Base-by-base conservation (phyloP, 2,797 vertebrate species). In the Rhinatrema bivittatum region DNA sequence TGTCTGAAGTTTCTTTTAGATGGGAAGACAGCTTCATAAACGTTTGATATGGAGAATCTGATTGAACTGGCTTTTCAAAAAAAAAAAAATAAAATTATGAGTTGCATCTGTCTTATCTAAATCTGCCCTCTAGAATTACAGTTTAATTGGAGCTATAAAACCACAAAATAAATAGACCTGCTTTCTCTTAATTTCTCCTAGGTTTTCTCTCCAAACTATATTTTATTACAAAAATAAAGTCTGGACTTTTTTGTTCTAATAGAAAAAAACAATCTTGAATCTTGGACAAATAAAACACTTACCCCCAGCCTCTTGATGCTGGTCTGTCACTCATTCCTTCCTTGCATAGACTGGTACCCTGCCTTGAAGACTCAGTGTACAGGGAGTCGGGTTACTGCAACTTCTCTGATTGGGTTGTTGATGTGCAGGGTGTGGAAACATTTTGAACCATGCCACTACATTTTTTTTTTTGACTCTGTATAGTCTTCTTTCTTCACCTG, bases 301-400 rank as follows among this genome's bases (percentile, higher is more conserved):
- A 82, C 83, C 78, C 72, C 56, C 78, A 64, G 37, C 55, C 29
- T 43, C 73, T 53, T 25, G 57, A 39, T 31, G 66, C 66, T 39
- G 62, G 55, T 73, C 70, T 60, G 54, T 74, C 83, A 58, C 79
- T 86, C 87, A 88, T 87, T 62, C 78, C 86, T 81, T 52, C 62
- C 43, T 52, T 29, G 42, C 50, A 40, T 43, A 29, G 40, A 42
- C 50, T 67, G 46, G 58, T 12, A 18, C 48, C 46, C 46, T 46
- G 33, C 50, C 37, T 2, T 7, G 20, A 4, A 35, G 37, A 46
- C 39, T 36, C 44, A 38, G 53, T 23, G 43, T 18, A 12, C 46
- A 12, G n/a, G 51, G 77, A 70, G 50, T 76, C 72, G 64, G 54
- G 62, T 78, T 76, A 71, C 76, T 23, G 59, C 49, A 41, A 49